Percentiles rank a stretch among this genome's conserved stretches.
These are phyloP conservation scores for Zapornia atra DNA, from an alignment of 2,113 vertebrate genomes.

Conservation along the genomic window DNA sequence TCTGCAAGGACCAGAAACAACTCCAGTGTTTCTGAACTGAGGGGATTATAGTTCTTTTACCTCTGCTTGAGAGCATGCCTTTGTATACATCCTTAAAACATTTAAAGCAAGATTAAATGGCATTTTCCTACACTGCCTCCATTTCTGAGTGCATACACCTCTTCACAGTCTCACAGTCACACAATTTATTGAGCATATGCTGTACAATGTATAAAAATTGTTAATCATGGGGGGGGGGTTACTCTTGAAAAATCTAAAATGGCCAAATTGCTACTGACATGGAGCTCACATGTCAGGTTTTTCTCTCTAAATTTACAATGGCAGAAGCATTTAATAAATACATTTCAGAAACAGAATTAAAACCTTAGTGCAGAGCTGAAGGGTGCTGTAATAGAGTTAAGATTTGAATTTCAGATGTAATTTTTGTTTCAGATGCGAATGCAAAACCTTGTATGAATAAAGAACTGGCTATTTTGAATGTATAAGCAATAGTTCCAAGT, in stretches of 20 bases:
- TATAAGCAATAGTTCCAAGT: background rate
- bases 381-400: rapidly evolving
- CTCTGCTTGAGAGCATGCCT: background rate
- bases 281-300: background rate
- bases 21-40: background rate
- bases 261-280: background rate
- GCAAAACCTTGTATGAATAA: background rate
- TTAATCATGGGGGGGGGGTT: background rate
- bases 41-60: background rate
- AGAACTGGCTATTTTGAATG: background rate
- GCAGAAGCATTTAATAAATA: background rate
- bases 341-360: background rate
- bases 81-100: background rate
- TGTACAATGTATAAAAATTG: background rate
- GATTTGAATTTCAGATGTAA: background rate
- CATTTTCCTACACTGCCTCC: rapidly evolving
- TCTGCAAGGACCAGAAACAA: background rate
- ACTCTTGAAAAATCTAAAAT: background rate
- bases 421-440: background rate
- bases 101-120: background rate
- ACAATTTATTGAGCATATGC: background rate
- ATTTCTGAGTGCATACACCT: background rate
- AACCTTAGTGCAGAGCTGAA: background rate
- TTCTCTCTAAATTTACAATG: background rate
- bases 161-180: rapidly evolving